Percentiles rank a stretch among this genome's conserved stretches.
Conservation (phyloP, 2,113 vertebrate species). For the Recurvirostra avosetta region DNA sequence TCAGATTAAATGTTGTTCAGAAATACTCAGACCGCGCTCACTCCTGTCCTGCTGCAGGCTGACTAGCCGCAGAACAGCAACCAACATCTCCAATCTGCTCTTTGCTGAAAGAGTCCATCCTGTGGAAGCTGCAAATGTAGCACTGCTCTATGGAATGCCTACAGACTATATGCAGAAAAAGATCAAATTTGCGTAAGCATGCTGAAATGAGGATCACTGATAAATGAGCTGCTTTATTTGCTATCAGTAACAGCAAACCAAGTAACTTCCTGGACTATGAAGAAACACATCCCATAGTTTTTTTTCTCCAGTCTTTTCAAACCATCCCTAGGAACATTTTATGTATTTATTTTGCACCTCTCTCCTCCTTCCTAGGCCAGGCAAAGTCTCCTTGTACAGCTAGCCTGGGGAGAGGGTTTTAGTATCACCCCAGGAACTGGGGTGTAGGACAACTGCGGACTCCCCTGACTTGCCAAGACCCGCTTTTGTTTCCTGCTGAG, state of each 20-base stretch:
- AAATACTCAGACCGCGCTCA: fast-evolving
- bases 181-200: fast-evolving
- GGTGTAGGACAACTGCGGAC: fast-evolving
- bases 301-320: not conserved
- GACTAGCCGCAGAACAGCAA: fast-evolving
- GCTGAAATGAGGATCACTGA: too few species aligned
- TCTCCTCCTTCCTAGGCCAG: not conserved
- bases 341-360: not conserved
- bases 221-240: not conserved
- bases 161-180: fast-evolving
- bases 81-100: fast-evolving
- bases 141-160: not conserved
- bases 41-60: not conserved
- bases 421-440: fast-evolving
- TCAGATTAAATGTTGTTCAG: not conserved
- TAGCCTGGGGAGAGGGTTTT: not conserved
- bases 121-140: fast-evolving
- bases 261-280: too few species aligned
- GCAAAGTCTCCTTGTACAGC: fast-evolving
- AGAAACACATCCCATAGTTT: not conserved
- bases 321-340: not conserved
- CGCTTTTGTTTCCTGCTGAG: not conserved
- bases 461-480: fast-evolving
- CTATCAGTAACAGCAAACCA: not conserved
- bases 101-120: too few species aligned